Evolutionary conservation across 2,113 vertebrate species (phyloP), one percentile per base, ranked within the genome.

Genomic region (Coryphaenoides rupestris): DNA sequence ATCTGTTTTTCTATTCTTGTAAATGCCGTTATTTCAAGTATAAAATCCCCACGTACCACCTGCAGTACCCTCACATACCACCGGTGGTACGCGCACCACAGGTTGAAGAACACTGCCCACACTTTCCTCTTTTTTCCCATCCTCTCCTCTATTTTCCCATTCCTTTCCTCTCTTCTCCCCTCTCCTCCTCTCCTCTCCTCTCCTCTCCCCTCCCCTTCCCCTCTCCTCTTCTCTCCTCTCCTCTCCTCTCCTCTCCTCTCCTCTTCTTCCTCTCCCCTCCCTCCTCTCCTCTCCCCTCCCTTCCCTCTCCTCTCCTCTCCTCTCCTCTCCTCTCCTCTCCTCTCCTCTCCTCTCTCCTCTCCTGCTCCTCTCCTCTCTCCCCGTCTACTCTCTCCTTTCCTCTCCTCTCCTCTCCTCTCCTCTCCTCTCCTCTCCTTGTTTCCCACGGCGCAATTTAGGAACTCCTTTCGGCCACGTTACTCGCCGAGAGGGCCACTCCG

Each of bases 401-500:
- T 50, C 47, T 50, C 47, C 16, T 16, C 47, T 50, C 47, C 4
- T 50, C 47, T 50, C n/a, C 47, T 50, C 47, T 50, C n/a, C 15
- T 50, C 47, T 16, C 15, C 6, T 12, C 46, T 12, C 46, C 46
- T 50, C 15, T 4, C 47, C 16, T 3, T 13, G 9, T 17, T 3
- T 50, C 47, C 16, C 13, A 5, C 5, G 40, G 40, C 40, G 40
- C 40, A n/a, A 40, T 40, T 40, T 40, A 12, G 33, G 13, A 40
- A 12, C 33, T 13, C 7, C 33, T 40, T 40, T 14, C 47, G 3
- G 47, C 6, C 47, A n/a, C 17, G 47, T 50, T n/a, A 14, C 47
- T 53, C 21, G 40, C 22, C 22, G 26, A 64, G 10, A 55, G 63
- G 24, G 19, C 57, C 19, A 22, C 14, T 73, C 47, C 59, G 70